Base-by-base conservation (phyloP, 2,888 invertebrate species). In the Diaphora mendica region DNA sequence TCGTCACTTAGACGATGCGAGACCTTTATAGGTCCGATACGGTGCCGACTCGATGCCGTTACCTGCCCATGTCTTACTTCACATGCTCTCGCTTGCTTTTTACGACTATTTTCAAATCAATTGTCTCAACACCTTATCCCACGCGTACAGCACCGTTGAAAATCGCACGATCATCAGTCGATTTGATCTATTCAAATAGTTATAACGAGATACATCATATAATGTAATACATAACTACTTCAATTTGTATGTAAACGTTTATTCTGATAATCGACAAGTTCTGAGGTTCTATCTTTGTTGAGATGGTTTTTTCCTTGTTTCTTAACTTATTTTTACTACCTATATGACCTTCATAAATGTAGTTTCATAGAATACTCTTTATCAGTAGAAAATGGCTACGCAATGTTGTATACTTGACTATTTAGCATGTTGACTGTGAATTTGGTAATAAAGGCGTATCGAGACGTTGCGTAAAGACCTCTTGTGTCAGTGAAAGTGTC, bases 401-500 rank as follows among this genome's bases (percentile, higher is more conserved):
- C 69, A 73, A 39, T 72, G 64, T 74, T 77, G 72, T 80, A 55
- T 70, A 71, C 73, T 73, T 65, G 72, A 44, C 39, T 68, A 79
- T 75, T 83, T 83, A 82, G 77, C 83, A 79, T 79, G 79, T 82
- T 69, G 74, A 76, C 77, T 77, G 77, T 82, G 78, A 82, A 81
- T 82, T 83, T 68, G 77, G 68, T 85, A 86, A 87, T 87, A 87
- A 88, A 86, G 86, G 84, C 85, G 83, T 87, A 85, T 85, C 82
- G 84, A 72, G 77, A 76, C 76, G 84, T 91, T 91, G 86, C 90
- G 90, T 79, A 90, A 90, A 86, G 79, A 78, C 76, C 73, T 77
- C 74, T 82, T 72, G 84, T 78, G 76, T 73, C 80, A 85, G 90
- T 89, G 90, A 90, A 90, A 90, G 90, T 90, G 83, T 79, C 84